phyloP scores from a whole-genome alignment of 2,888 invertebrate genomes.

The Chesias legatella region DNA sequence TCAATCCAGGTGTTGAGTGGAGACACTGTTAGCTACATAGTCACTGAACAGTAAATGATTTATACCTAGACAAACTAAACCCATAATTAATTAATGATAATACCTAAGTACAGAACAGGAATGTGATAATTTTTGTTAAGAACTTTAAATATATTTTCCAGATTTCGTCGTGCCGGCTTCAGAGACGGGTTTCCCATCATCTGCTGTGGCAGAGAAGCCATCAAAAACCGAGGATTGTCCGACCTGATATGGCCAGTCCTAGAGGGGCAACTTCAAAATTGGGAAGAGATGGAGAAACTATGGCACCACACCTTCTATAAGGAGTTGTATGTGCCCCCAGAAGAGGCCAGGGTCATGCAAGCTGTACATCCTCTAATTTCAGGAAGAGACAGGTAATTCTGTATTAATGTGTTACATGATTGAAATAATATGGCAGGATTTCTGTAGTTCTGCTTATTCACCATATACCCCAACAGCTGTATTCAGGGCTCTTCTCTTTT shows the following conservation, averaged over 20 bases:
- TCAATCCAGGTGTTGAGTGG: no score
- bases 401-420: neutral
- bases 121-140: no score
- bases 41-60: no score
- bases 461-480: no score
- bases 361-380: constrained; percentile 91
- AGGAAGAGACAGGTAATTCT: constrained; percentile 81
- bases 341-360: constrained; percentile 88
- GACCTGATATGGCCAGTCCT: constrained; percentile 87
- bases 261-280: constrained; percentile 88
- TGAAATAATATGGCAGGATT: no score
- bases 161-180: constrained; percentile 46
- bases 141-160: constrained; percentile 22
- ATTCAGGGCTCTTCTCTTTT: no score
- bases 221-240: constrained; percentile 69
- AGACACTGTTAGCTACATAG: no score
- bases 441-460: no score
- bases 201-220: constrained; percentile 82
- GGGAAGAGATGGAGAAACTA: constrained; percentile 94
- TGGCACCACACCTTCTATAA: constrained; percentile 94
- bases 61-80: no score
- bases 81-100: no score
- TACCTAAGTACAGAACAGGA: no score
- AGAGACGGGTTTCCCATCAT: constrained; percentile 60
- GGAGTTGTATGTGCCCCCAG: constrained; percentile 89